These are phyloP conservation scores for Sceloporus tristichus DNA, from an alignment of 2,113 vertebrate genomes.

Conservation along the genomic window DNA sequence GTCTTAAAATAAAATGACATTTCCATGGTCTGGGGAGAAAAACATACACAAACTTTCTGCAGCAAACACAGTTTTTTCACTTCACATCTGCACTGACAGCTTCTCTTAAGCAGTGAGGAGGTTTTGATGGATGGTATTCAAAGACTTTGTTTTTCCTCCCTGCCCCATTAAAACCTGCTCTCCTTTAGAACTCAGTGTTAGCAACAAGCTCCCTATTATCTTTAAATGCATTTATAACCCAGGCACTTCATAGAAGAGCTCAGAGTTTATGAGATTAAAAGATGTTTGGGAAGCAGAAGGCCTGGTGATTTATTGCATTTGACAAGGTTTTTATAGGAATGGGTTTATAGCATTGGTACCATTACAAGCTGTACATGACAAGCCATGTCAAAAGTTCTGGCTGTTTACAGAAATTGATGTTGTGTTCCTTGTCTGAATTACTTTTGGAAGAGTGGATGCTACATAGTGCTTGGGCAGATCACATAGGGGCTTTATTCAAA, in stretches of 20 bases:
- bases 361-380: rapidly evolving
- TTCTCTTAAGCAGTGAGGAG: not conserved
- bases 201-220: not conserved
- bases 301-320: not conserved
- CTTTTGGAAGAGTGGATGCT: constrained; percentile 28
- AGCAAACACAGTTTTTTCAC: not conserved
- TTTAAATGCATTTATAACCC: not conserved
- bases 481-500: not conserved
- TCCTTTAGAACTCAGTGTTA: not conserved
- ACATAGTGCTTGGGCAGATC: not conserved
- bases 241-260: not conserved
- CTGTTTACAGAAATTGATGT: constrained; percentile 26
- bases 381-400: not conserved
- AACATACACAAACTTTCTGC: rapidly evolving
- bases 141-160: not conserved
- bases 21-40: not conserved
- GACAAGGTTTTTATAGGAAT: not conserved
- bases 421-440: constrained; percentile 21
- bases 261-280: not conserved
- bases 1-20: no score
- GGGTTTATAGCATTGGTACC: constrained; percentile 7
- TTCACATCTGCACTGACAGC: not conserved
- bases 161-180: not conserved
- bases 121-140: not conserved
- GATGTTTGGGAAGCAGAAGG: constrained; percentile 37